Conservation (phyloP, 92 coral and sea anemone species). For the Epizoanthus stellaris region DNA sequence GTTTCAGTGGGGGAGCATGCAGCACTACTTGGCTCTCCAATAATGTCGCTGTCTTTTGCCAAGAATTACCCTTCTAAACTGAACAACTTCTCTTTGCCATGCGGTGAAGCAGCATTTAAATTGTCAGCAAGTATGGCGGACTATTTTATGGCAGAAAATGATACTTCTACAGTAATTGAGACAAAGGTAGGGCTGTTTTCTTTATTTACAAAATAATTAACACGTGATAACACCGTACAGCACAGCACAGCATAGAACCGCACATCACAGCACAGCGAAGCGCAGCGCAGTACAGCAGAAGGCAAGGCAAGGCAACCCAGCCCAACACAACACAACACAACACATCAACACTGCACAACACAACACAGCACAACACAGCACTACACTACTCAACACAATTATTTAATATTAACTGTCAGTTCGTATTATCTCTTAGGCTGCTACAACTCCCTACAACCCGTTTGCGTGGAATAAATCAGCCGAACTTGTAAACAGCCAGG, state of each 20-base stretch:
- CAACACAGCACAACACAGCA: too few species aligned
- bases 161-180: neutral
- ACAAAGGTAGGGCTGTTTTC: neutral
- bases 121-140: neutral
- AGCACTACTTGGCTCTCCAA: conserved; percentile 1
- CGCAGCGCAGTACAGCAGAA: too few species aligned
- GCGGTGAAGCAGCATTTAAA: conserved; percentile 3
- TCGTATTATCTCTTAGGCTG: conserved; percentile 25
- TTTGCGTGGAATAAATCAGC: conserved; percentile 48
- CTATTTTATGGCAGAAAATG: neutral
- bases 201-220: neutral
- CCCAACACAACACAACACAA: too few species aligned
- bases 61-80: conserved; percentile 9
- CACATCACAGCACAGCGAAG: too few species aligned
- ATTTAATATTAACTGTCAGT: neutral
- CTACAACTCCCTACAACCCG: conserved; percentile 37
- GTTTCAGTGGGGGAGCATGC: neutral
- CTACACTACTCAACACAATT: neutral
- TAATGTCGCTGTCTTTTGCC: neutral
- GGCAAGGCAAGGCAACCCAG: too few species aligned
- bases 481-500: conserved; percentile 37
- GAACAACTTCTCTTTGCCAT: neutral
- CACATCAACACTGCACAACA: too few species aligned
- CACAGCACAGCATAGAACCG: neutral
- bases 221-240: too few species aligned